Evolutionary conservation across 2,888 invertebrate species (phyloP), one percentile per base, ranked within the genome.

Genomic region (Ligdia adustata): DNA sequence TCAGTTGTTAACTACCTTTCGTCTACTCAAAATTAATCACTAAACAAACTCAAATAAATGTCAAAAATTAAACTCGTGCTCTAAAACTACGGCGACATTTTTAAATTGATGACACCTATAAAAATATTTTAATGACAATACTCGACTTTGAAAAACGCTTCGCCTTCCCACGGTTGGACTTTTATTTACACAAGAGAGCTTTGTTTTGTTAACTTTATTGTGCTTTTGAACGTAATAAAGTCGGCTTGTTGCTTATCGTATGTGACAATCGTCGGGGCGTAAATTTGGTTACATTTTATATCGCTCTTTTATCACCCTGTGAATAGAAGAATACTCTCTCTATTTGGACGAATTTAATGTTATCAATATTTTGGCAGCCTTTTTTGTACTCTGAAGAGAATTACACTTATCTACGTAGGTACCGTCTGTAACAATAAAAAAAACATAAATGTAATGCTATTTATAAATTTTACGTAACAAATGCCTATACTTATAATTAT

Each of bases 121-220:
- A 86, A 58, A 69, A 75, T n/a, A n/a, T 82, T 87, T 87, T 87
- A 85, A 86, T 80, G 80, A 65, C 73, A 70, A 69, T 60, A 72
- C 76, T 69, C 72, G 67, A 69, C 65, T 74, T 67, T 64, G 54
- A 62, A 65, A 66, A 65, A 56, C 45, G 44, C 58, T 54, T 53
- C 52, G 61, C 65, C 67, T 75, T 78, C 79, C 80, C 80, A 79
- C 76, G 80, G 82, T 72, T 72, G 69, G 61, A 53, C 65, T 67
- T 81, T 81, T 82, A 82, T 82, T 83, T 79, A 79, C 74, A 70
- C 66, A 67, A 60, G 59, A 75, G 64, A 71, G 73, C 75, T 82
- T 84, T 82, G 83, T 85, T 79, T n/a, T 69, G 66, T 65, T 64
- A 52, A 58, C 74, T 81, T 85, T 83, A 82, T 79, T 74, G 75